Base-by-base conservation (phyloP, 2,888 invertebrate species). In the Tipula confusa region DNA sequence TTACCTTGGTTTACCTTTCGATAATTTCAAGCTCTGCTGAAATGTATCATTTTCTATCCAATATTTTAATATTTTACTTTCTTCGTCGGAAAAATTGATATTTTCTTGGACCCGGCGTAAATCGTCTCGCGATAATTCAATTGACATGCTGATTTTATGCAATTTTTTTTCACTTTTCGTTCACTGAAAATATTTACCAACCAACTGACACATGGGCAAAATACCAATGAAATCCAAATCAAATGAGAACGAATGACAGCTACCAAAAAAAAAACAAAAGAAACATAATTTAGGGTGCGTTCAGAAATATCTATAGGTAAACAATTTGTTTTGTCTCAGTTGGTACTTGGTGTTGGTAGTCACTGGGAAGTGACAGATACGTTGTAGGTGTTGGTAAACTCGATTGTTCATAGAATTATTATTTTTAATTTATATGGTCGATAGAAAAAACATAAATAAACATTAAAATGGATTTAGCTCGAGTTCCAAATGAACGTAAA, bases 41-140 rank as follows among this genome's bases (percentile, higher is more conserved):
- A 99, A 99, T 0, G 95, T 98, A 87, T 98, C 94, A 79, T 96
- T 92, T 83, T 95, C 91, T 86, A 94, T 93, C 99, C 99, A 99
- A 87, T 94, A 93, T 85, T 93, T 90, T 83, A 97, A 89, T 83
- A 96, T 92, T 85, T 92, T 93, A 87, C 96, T 95, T 88, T 99
- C 99, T 89, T 97, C 97, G 83, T 91, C 91, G 0, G 98, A 93
- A 89, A 99, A 99, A 88, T 95, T 93, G 28, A 99, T 96, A 33
- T 31, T 82, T 82, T 82, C 82, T 36, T 24, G 33, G 3, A 82
- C 88, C 89, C 9, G 86, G 85, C 2, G 90, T 29, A 80, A 29
- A 29, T 80, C 80, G 29, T 80, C 80, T 29, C 80, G 11, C 1
- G 29, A 29, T 29, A 80, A n/a, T 80, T 80, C 80, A 5, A 80